These are phyloP conservation scores for Phocoena phocoena DNA, from an alignment of 2,113 vertebrate species.

Conservation along the genomic window DNA sequence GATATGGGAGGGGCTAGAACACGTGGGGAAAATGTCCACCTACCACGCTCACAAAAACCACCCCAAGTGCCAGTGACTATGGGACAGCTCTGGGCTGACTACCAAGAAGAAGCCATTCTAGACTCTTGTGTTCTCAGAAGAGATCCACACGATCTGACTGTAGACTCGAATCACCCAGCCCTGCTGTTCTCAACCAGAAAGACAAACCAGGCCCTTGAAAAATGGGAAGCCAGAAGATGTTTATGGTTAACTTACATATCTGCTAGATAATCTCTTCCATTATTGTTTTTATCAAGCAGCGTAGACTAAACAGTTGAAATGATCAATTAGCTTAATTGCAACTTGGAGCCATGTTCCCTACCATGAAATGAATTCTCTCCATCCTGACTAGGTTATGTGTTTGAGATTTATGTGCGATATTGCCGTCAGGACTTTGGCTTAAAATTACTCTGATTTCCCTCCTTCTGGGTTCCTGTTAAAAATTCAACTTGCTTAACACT, in stretches of 20 bases:
- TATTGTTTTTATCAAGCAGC: conserved; percentile 33
- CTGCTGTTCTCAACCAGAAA: not conserved
- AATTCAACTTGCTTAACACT: not conserved
- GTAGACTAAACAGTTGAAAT: conserved; percentile 57
- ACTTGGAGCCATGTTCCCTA: not conserved
- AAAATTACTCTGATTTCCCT: not conserved
- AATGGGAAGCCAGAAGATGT: not conserved
- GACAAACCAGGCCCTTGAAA: not conserved
- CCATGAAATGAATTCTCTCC: conserved; percentile 8
- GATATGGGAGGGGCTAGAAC: not conserved
- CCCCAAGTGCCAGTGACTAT: not conserved
- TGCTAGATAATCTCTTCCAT: conserved; percentile 19
- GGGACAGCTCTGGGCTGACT: not conserved
- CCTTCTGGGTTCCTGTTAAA: not conserved
- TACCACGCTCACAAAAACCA: not conserved
- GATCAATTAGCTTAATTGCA: conserved; percentile 40
- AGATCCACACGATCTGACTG: accelerated
- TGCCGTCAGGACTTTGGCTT: not conserved
- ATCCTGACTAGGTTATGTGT: not conserved
- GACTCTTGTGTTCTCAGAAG: not conserved
- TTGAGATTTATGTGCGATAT: not conserved
- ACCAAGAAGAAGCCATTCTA: not conserved
- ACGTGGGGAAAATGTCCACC: not conserved
- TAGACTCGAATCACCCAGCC: not conserved
- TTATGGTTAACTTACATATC: not conserved